These are phyloP conservation scores for Aphidius ervi DNA, from an alignment of 1,140 invertebrate genomes.

Conservation along the genomic window DNA sequence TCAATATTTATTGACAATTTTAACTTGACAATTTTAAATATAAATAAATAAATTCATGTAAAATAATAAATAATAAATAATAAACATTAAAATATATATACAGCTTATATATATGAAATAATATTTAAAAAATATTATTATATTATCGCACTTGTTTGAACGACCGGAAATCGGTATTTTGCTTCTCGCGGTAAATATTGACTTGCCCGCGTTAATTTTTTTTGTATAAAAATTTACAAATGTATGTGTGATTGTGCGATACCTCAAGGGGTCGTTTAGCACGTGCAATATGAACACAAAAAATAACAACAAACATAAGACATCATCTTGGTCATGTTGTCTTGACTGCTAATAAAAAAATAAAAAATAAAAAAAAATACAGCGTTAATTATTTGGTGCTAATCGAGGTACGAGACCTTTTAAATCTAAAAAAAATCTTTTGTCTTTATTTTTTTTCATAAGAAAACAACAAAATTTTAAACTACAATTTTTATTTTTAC, in stretches of 20 bases:
- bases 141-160: too few relatives aligned
- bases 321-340: constrained; percentile 27
- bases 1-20: constrained; percentile 3
- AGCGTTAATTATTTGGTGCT: constrained; percentile 44
- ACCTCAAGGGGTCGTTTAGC: constrained; percentile 27
- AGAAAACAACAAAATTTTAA: constrained; percentile 9
- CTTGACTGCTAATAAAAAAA: constrained; percentile 41
- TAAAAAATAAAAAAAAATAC: constrained; percentile 16
- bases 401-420: constrained; percentile 28
- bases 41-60: neutral
- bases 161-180: too few relatives aligned
- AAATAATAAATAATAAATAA: neutral
- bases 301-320: constrained; percentile 15
- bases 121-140: too few relatives aligned
- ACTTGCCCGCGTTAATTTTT: constrained; percentile 7
- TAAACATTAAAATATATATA: too few relatives aligned
- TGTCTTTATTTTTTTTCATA: neutral
- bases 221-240: too few relatives aligned
- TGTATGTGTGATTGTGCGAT: neutral
- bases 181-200: neutral
- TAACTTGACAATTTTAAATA: neutral
- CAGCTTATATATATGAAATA: too few relatives aligned
- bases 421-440: neutral
- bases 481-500: neutral
- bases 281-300: constrained; percentile 29